Percentiles rank a stretch among this genome's conserved stretches.
Evolutionary conservation across 2,888 invertebrate genomes (phyloP).

Genomic region (Plebejus anna): DNA sequence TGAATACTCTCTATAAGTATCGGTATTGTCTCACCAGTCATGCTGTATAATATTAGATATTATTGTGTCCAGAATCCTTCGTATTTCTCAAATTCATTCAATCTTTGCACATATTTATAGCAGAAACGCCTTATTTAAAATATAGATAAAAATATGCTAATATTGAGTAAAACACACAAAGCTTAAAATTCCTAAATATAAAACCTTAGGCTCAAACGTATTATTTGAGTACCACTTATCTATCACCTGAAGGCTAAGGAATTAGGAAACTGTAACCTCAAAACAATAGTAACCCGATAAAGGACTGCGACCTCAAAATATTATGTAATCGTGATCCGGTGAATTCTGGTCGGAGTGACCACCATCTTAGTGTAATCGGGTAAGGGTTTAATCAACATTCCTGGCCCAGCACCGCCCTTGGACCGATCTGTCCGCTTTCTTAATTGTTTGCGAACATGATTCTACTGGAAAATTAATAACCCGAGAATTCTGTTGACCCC

Average conservation of each 20-base stretch:
- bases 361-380: slow-evolving; percentile 44
- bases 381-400: slow-evolving; percentile 67
- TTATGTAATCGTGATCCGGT: background rate
- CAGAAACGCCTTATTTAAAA: too few species aligned
- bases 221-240: background rate
- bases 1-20: too few species aligned
- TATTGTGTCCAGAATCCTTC: too few species aligned
- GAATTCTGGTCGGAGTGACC: slow-evolving; percentile 20
- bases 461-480: slow-evolving; percentile 48
- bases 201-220: background rate
- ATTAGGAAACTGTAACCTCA: background rate
- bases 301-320: background rate
- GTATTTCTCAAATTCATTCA: too few species aligned
- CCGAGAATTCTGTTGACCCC: slow-evolving; percentile 33
- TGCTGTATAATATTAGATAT: too few species aligned
- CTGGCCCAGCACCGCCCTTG: slow-evolving; percentile 58
- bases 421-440: slow-evolving; percentile 60
- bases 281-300: background rate
- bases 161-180: background rate
- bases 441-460: slow-evolving; percentile 73
- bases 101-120: too few species aligned
- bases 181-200: background rate
- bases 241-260: background rate
- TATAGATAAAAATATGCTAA: too few species aligned
- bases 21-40: too few species aligned